Percentiles rank a stretch among this genome's conserved stretches.
These are phyloP conservation scores for Oplegnathus fasciatus DNA, from an alignment of 2,113 vertebrate species.

Conservation along the genomic window DNA sequence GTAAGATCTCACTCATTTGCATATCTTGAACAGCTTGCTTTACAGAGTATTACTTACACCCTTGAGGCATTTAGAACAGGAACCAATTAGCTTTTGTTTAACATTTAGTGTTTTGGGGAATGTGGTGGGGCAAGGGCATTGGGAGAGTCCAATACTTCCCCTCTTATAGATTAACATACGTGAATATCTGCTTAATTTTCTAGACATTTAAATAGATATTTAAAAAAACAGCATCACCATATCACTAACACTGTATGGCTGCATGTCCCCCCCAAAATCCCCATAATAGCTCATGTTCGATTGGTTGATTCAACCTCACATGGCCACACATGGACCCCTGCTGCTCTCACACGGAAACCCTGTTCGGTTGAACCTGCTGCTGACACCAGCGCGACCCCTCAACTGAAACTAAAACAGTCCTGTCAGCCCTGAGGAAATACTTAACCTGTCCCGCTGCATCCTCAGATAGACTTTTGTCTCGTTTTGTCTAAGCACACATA, in stretches of 20 bases:
- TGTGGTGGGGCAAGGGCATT: background rate
- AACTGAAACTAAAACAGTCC: conserved; percentile 13
- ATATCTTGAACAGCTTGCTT: conserved; percentile 13
- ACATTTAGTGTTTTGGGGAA: background rate
- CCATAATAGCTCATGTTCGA: background rate
- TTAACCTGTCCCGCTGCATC: conserved; percentile 45
- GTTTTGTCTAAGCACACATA: background rate
- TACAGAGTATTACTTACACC: background rate
- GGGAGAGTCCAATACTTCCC: background rate
- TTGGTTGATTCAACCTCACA: background rate
- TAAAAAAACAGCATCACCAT: background rate
- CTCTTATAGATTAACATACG: background rate
- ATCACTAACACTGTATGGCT: too few relatives aligned
- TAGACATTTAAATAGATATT: background rate
- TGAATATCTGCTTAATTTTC: background rate
- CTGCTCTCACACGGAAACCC: conserved; percentile 10
- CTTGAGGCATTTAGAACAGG: background rate
- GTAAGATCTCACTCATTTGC: conserved; percentile 2
- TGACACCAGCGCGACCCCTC: conserved; percentile 10
- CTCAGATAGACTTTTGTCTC: background rate
- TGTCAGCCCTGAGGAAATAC: conserved; percentile 4
- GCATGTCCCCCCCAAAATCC: background rate
- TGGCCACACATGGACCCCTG: conserved; percentile 22
- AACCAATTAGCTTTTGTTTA: background rate
- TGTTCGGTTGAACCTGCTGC: background rate